These are phyloP conservation scores for Zoanthus sansibaricus DNA, from an alignment of 92 coral and sea anemone species.

Conservation along the genomic window DNA sequence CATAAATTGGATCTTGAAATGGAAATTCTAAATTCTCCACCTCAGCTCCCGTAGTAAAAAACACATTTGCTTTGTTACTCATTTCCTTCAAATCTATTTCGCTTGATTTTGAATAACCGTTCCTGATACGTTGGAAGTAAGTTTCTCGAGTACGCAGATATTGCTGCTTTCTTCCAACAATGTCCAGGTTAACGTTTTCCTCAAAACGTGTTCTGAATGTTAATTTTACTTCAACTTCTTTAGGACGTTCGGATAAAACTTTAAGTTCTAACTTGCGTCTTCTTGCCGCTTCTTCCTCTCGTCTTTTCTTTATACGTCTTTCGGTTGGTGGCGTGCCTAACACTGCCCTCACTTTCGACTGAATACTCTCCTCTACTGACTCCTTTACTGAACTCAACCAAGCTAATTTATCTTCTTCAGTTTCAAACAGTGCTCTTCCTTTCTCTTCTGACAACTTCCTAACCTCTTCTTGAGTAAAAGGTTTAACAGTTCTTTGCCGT, in stretches of 20 bases:
- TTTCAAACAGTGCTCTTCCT: slow-evolving; percentile 76
- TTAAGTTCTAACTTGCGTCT: slow-evolving; percentile 48
- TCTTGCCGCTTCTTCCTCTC: slow-evolving; percentile 74
- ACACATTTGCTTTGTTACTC: slow-evolving; percentile 67
- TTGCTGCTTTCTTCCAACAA: slow-evolving; percentile 73
- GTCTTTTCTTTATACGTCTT: slow-evolving; percentile 68
- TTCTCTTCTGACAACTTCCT: slow-evolving; percentile 85
- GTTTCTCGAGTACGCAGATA: slow-evolving; percentile 65
- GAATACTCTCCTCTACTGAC: slow-evolving; percentile 93
- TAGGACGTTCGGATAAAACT: slow-evolving; percentile 30
- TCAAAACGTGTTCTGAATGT: slow-evolving; percentile 50
- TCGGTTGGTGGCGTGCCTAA: slow-evolving; percentile 91
- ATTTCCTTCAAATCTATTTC: slow-evolving; percentile 1
- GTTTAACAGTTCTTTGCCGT: slow-evolving; percentile 49
- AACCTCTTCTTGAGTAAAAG: slow-evolving; percentile 60
- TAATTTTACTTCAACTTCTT: slow-evolving; percentile 32
- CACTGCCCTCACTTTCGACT: slow-evolving; percentile 84
- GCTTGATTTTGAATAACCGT: not conserved
- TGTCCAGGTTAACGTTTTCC: slow-evolving; percentile 65
- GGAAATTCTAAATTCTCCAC: slow-evolving; percentile 59
- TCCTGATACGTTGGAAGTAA: not conserved
- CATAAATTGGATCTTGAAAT: slow-evolving; percentile 29
- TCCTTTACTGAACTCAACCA: slow-evolving; percentile 85
- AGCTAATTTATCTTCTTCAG: slow-evolving; percentile 73
- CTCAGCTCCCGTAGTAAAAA: slow-evolving; percentile 80